These are phyloP conservation scores for Exephanes ischioxanthus DNA, from an alignment of 2,888 invertebrate species.

Conservation along the genomic window DNA sequence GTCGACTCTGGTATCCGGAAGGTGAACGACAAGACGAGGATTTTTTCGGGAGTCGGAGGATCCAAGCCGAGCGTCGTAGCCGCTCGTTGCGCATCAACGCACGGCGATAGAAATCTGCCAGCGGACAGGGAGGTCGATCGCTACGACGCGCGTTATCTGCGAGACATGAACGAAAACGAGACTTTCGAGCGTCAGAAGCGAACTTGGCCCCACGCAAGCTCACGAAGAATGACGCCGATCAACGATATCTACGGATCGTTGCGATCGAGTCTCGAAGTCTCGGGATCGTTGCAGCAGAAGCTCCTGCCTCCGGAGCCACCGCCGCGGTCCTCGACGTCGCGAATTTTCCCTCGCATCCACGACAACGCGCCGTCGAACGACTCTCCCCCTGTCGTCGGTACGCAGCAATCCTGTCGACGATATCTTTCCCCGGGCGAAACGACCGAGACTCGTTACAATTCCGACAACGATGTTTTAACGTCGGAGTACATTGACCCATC, in stretches of 20 bases:
- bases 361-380: constrained; percentile 20
- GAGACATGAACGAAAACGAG: constrained; percentile 42
- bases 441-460: constrained; percentile 43
- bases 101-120: constrained; percentile 3
- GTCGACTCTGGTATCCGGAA: neutral
- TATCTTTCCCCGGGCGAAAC: constrained; percentile 6
- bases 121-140: neutral
- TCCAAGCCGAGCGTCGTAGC: constrained; percentile 4
- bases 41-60: neutral
- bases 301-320: constrained; percentile 91
- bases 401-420: neutral
- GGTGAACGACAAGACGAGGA: constrained; percentile 1
- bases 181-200: constrained; percentile 40
- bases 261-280: constrained; percentile 1
- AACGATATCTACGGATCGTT: constrained; percentile 47
- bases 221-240: constrained; percentile 1
- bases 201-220: constrained; percentile 37
- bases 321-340: constrained; percentile 90
- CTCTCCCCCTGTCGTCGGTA: neutral
- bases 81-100: neutral
- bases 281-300: constrained; percentile 27
- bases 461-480: constrained; percentile 54
- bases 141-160: neutral
- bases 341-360: constrained; percentile 64
- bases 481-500: constrained; percentile 12